phyloP scores from a whole-genome alignment of 1,140 invertebrate genomes.

The Trissolcus basalis region DNA sequence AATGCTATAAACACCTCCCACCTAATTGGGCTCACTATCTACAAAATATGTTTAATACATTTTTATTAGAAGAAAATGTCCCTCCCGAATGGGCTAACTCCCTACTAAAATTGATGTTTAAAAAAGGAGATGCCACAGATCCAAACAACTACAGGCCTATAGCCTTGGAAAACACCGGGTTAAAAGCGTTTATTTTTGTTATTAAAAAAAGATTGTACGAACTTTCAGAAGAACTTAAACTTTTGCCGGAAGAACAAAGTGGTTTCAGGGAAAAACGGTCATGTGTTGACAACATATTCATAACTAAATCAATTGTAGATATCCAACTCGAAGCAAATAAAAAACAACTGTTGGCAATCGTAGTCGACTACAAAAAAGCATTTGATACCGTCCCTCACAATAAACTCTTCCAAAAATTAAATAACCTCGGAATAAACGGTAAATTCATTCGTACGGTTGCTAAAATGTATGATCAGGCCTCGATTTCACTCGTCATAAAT shows the following conservation, averaged over 20 bases:
- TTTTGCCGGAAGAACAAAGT: conserved; percentile 8
- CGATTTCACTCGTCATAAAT: neutral
- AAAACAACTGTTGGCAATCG: conserved; percentile 2
- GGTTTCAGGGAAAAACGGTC: conserved; percentile 4
- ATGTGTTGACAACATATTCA: conserved; percentile 2
- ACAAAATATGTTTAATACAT: conserved; percentile 3
- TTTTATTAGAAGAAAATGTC: conserved; percentile 5
- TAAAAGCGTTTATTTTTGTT: conserved; percentile 4
- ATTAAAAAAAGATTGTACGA: conserved; percentile 2
- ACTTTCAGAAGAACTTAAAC: neutral
- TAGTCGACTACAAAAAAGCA: conserved; percentile 7
- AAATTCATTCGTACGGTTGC: conserved; percentile 7
- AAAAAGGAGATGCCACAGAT: conserved; percentile 4
- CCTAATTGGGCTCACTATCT: neutral
- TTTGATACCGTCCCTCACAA: neutral
- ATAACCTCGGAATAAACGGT: neutral
- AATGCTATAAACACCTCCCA: neutral
- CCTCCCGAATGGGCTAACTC: neutral
- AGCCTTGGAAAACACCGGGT: neutral
- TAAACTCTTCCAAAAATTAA: conserved; percentile 6
- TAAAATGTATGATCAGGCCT: conserved; percentile 2
- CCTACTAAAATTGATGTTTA: neutral
- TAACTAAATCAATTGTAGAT: conserved; percentile 6
- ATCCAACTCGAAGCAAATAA: conserved; percentile 3
- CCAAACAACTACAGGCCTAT: neutral